phyloP scores from a whole-genome alignment of 2,113 vertebrate species.

The Eublepharis macularius region DNA sequence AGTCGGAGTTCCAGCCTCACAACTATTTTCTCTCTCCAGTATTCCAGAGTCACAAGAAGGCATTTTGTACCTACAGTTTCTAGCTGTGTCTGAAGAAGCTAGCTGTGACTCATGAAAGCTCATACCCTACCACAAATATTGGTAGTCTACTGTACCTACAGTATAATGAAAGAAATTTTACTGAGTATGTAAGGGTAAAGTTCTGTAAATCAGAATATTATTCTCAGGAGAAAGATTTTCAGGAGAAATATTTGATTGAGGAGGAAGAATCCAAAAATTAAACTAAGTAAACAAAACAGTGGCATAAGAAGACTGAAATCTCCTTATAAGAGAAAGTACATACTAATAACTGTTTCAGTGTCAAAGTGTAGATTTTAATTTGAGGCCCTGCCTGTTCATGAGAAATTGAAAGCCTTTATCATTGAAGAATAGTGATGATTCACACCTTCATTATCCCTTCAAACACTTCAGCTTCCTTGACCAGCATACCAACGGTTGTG shows the following conservation, averaged over 20 bases:
- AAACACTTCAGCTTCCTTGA: slow-evolving; percentile 63
- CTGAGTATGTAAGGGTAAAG: not conserved
- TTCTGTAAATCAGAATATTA: not conserved
- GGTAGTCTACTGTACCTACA: no score
- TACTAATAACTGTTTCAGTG: no score
- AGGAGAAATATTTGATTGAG: not conserved
- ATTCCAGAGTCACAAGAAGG: not conserved
- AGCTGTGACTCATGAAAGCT: no score
- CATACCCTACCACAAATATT: no score
- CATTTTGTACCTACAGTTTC: not conserved
- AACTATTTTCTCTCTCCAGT: not conserved
- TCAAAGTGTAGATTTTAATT: not conserved
- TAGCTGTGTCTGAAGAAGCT: no score
- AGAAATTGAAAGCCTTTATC: slow-evolving; percentile 63
- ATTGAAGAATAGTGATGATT: slow-evolving; percentile 63
- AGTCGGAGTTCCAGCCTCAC: no score
- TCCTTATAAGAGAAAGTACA: not conserved
- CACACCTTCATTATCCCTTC: slow-evolving; percentile 66
- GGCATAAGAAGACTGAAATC: not conserved
- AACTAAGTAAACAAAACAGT: not conserved
- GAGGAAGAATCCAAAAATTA: not conserved
- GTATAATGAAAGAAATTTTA: not conserved
- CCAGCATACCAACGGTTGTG: slow-evolving; percentile 61
- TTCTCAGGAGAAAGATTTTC: not conserved
- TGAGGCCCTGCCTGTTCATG: not conserved